phyloP scores from a whole-genome alignment of 2,888 invertebrate species.

The Plusia festucae region DNA sequence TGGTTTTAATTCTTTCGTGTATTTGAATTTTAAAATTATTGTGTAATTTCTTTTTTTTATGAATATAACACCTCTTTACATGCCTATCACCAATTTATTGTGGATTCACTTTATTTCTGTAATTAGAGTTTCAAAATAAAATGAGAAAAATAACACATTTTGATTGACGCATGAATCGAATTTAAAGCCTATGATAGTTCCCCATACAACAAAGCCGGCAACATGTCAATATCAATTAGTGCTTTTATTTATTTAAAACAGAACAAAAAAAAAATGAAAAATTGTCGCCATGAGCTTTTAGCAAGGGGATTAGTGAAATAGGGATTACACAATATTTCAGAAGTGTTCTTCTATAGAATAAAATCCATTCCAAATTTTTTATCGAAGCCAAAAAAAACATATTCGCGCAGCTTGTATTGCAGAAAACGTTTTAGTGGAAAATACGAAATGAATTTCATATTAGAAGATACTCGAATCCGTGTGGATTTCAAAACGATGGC shows the following conservation, averaged over 20 bases:
- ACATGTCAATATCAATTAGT: background rate
- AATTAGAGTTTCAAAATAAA: background rate
- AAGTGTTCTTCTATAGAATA: conserved; percentile 20
- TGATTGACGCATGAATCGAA: conserved; percentile 4
- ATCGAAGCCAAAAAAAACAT: conserved; percentile 28
- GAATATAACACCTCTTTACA: background rate
- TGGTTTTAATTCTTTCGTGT: background rate
- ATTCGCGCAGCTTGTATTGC: conserved; percentile 20
- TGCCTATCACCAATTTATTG: background rate
- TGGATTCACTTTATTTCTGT: background rate
- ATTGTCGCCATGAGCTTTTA: conserved; percentile 51
- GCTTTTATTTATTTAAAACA: background rate
- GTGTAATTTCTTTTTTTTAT: background rate
- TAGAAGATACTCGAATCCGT: conserved; percentile 53
- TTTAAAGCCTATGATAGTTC: background rate
- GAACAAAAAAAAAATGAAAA: conserved; percentile 18
- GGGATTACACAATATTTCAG: conserved; percentile 22
- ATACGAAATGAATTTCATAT: conserved; percentile 49
- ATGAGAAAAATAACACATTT: background rate
- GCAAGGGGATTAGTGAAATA: conserved; percentile 34
- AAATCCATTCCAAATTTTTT: conserved; percentile 27
- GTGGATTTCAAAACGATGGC: conserved; percentile 61
- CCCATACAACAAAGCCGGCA: background rate
- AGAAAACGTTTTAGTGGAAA: conserved; percentile 37
- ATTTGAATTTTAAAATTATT: background rate